A percentile compares a stretch with the other conserved stretches of the same genome.
phyloP scores from a whole-genome alignment of 2,888 invertebrate species.

The Melinopterus prodromus region DNA sequence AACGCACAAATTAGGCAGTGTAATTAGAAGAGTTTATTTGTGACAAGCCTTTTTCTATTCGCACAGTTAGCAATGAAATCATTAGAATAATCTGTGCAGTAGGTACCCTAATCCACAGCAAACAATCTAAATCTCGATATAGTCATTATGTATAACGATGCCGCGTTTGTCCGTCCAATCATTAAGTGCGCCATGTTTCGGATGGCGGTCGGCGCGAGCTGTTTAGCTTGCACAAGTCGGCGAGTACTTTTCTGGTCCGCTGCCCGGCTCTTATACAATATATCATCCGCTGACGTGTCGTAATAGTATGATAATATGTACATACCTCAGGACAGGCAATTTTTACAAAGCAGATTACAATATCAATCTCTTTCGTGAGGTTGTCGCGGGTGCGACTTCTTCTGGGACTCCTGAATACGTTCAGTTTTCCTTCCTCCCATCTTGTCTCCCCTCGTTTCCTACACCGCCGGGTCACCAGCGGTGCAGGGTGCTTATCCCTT shows the following conservation, averaged over 20 bases:
- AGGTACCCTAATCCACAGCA: background rate
- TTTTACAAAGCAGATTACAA: conserved; percentile 62
- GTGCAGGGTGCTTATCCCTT: conserved; percentile 51
- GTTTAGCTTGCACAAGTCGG: conserved; percentile 6
- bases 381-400: conserved; percentile 20
- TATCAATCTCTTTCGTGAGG: conserved; percentile 60
- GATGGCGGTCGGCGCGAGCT: background rate
- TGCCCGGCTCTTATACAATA: conserved; percentile 58
- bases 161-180: conserved; percentile 14
- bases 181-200: conserved; percentile 8
- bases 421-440: conserved; percentile 50
- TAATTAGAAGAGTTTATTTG: no score
- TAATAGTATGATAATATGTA: conserved; percentile 64
- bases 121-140: conserved; percentile 21
- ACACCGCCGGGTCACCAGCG: conserved; percentile 34
- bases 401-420: conserved; percentile 24
- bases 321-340: conserved; percentile 60
- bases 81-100: background rate
- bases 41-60: background rate
- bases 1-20: no score
- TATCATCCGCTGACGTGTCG: conserved; percentile 62
- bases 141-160: conserved; percentile 24
- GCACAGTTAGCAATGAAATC: background rate
- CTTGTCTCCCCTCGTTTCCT: conserved; percentile 39
- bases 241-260: conserved; percentile 57